Conservation (phyloP, 1,140 invertebrate species). For the Megalopta genalis region DNA sequence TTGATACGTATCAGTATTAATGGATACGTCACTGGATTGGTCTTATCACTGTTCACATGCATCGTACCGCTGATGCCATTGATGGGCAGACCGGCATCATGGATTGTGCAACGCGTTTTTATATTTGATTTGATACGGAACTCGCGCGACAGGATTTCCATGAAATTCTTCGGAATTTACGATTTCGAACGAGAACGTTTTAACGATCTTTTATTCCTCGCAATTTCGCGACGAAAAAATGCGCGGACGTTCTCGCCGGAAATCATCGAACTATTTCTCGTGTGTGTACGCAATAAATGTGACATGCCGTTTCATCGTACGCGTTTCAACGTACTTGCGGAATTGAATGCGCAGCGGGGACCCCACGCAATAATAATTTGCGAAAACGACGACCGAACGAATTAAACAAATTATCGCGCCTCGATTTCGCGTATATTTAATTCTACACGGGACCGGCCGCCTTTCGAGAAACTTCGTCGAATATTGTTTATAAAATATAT, state of each 20-base stretch:
- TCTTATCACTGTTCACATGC: no score
- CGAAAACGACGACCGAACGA: not conserved
- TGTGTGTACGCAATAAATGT: not conserved
- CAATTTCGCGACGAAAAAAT: not conserved
- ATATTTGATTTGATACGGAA: not conserved
- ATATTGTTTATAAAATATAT: no score
- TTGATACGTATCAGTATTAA: conserved; percentile 6
- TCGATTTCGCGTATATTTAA: not conserved
- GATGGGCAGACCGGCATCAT: no score
- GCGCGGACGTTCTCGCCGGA: not conserved
- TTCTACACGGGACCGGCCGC: not conserved
- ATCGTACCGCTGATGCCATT: no score
- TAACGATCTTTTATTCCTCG: not conserved
- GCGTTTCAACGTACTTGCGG: not conserved
- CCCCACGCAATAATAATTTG: not conserved
- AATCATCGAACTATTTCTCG: not conserved
- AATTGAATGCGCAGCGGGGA: not conserved
- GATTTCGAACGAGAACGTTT: not conserved
- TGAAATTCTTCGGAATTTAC: not conserved
- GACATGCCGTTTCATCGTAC: no score
- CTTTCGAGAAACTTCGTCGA: no score
- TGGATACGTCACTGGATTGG: not conserved
- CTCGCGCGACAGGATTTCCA: not conserved
- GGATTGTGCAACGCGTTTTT: not conserved
- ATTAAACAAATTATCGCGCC: not conserved